Evolutionary conservation across 2,888 invertebrate species (phyloP).

Genomic region (Drosophila suboccidentalis): DNA sequence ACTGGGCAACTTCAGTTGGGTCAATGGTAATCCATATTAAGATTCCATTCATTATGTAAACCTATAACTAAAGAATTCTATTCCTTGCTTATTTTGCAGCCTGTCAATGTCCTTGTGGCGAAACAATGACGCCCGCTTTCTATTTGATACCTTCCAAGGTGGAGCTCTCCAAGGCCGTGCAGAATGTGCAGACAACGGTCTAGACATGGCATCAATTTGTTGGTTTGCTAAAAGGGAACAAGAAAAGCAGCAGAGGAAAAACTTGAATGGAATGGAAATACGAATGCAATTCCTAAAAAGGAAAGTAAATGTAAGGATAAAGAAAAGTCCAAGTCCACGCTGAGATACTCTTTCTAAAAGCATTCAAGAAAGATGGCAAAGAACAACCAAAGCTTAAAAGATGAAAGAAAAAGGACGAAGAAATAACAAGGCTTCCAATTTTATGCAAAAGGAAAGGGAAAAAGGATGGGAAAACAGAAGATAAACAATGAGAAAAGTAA

Average conservation of each 20-base stretch:
- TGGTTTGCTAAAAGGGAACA: background rate
- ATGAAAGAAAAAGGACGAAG: background rate
- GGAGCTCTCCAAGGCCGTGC: slow-evolving; percentile 94
- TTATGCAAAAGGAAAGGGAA: no score
- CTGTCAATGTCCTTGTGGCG: slow-evolving; percentile 95
- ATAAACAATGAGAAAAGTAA: no score
- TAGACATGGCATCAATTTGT: slow-evolving; percentile 75
- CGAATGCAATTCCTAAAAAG: background rate
- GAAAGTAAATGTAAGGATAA: background rate
- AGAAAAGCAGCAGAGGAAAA: background rate
- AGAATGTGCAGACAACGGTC: slow-evolving; percentile 94
- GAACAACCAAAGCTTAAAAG: background rate
- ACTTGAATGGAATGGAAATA: background rate
- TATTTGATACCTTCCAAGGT: slow-evolving; percentile 96
- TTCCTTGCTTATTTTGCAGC: slow-evolving; percentile 86
- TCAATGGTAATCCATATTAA: slow-evolving; percentile 88
- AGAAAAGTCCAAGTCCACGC: background rate
- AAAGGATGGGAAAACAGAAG: no score
- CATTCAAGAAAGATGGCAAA: background rate
- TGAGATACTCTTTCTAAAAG: no score
- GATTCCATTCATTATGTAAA: background rate
- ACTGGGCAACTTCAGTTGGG: slow-evolving; percentile 96
- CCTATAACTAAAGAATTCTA: background rate
- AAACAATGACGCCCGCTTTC: slow-evolving; percentile 95
- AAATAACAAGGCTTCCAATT: no score